These are phyloP conservation scores for Drosophila funebris DNA, from an alignment of 1,140 invertebrate genomes.

Conservation along the genomic window DNA sequence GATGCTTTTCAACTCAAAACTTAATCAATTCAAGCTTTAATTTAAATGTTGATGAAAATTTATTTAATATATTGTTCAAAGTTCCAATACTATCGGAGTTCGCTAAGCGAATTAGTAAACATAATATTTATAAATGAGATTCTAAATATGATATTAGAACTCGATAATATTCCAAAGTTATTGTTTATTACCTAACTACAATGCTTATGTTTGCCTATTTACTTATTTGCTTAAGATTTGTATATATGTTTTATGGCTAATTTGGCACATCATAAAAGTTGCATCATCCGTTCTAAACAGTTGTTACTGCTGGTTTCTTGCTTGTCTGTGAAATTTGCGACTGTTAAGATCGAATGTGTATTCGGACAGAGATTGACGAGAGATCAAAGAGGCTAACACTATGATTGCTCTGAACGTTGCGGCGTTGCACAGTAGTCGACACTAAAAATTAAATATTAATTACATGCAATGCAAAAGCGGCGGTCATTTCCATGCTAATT, in stretches of 20 bases:
- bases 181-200: background rate
- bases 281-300: slow-evolving; percentile 33
- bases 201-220: background rate
- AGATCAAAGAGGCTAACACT: slow-evolving; percentile 58
- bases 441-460: slow-evolving; percentile 73
- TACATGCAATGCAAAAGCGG: slow-evolving; percentile 28
- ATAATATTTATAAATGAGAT: too few species aligned
- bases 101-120: too few species aligned
- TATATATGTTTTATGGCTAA: slow-evolving; percentile 59
- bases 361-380: slow-evolving; percentile 28
- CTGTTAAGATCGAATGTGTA: slow-evolving; percentile 46
- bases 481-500: slow-evolving; percentile 58
- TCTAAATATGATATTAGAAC: too few species aligned
- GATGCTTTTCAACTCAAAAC: background rate
- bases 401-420: slow-evolving; percentile 30
- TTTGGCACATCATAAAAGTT: slow-evolving; percentile 72
- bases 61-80: too few species aligned
- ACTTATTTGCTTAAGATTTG: slow-evolving; percentile 8
- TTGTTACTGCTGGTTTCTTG: slow-evolving; percentile 16
- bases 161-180: too few species aligned
- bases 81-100: too few species aligned
- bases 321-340: slow-evolving; percentile 60
- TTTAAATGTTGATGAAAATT: background rate
- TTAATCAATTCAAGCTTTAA: background rate
- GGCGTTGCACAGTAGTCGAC: slow-evolving; percentile 60